These are phyloP conservation scores for Monodelphis domestica DNA, from an alignment of 2,797 vertebrate genomes.

Conservation along the genomic window DNA sequence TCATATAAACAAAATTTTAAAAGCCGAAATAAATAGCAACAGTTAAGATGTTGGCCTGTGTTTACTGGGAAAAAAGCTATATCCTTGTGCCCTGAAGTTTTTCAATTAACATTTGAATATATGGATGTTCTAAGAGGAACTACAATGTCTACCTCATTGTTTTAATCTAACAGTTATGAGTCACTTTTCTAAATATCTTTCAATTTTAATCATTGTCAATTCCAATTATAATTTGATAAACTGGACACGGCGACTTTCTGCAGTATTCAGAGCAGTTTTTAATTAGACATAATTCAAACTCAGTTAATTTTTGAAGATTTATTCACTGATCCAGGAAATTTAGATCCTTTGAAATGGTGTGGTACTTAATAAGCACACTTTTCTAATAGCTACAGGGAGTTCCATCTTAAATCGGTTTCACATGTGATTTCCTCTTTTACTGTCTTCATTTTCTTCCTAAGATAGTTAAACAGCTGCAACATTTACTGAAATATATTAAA, in stretches of 20 bases:
- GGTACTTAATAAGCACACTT: not conserved
- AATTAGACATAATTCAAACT: conserved; percentile 53
- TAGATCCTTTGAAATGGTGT: not conserved
- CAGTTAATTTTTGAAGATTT: conserved; percentile 6
- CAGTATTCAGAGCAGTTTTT: conserved; percentile 35
- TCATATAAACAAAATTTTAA: conserved; percentile 79
- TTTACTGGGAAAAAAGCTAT: conserved; percentile 38
- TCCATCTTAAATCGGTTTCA: conserved; percentile 2
- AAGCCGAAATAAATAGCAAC: conserved; percentile 68
- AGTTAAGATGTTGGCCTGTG: not conserved
- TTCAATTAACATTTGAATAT: conserved; percentile 2
- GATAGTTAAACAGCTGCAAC: conserved; percentile 35
- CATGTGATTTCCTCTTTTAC: conserved; percentile 21
- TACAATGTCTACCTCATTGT: not conserved
- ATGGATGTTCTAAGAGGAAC: conserved; percentile 1
- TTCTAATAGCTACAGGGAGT: not conserved
- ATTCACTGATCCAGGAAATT: not conserved
- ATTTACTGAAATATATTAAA: conserved; percentile 45
- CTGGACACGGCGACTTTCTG: not conserved
- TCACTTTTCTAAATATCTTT: conserved; percentile 18
- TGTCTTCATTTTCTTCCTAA: conserved; percentile 14
- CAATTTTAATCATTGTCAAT: conserved; percentile 43
- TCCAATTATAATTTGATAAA: conserved; percentile 4
- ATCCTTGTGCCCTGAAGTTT: not conserved
- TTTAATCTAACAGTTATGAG: not conserved